Percentiles rank a stretch among this genome's conserved stretches.
phyloP scores from a whole-genome alignment of 2,888 invertebrate genomes.

The Tipula helvola region DNA sequence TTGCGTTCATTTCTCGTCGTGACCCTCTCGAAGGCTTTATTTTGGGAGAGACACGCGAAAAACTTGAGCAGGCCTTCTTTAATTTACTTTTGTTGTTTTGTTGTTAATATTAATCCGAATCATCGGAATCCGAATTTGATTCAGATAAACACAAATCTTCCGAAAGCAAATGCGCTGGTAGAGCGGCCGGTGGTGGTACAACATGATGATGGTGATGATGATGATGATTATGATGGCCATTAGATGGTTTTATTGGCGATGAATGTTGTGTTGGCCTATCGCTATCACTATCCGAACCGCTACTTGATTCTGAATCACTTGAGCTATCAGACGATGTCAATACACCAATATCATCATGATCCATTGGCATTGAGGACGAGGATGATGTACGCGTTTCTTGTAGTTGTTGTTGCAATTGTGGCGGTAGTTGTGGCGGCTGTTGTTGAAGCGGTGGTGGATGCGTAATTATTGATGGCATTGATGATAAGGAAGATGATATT shows the following conservation, averaged over 20 bases:
- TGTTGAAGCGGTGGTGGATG: slow-evolving; percentile 19
- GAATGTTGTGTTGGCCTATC: not conserved
- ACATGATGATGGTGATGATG: not conserved
- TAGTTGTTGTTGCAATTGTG: slow-evolving; percentile 20
- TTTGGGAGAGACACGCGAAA: not conserved
- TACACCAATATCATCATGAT: slow-evolving; percentile 24
- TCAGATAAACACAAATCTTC: slow-evolving; percentile 80
- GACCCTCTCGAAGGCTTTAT: not conserved
- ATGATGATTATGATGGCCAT: not conserved
- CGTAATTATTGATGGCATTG: slow-evolving; percentile 12
- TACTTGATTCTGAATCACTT: slow-evolving; percentile 33
- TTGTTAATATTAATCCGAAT: slow-evolving; percentile 18
- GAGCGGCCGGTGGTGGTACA: slow-evolving; percentile 25
- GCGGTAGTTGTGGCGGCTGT: slow-evolving; percentile 18
- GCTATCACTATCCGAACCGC: slow-evolving; percentile 32
- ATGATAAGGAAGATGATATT: slow-evolving; percentile 10
- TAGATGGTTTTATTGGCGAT: not conserved
- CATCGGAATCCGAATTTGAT: slow-evolving; percentile 69
- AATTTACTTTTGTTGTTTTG: not conserved
- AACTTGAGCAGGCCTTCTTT: not conserved
- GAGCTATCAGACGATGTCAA: slow-evolving; percentile 33
- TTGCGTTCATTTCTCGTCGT: not conserved
- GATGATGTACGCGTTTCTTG: slow-evolving; percentile 19
- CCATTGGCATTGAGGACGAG: slow-evolving; percentile 18
- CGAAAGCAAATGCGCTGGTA: slow-evolving; percentile 56